Percentiles rank a stretch among this genome's conserved stretches.
Conservation (phyloP, 92 coral and sea anemone genomes). For the Phenganax marumi region DNA sequence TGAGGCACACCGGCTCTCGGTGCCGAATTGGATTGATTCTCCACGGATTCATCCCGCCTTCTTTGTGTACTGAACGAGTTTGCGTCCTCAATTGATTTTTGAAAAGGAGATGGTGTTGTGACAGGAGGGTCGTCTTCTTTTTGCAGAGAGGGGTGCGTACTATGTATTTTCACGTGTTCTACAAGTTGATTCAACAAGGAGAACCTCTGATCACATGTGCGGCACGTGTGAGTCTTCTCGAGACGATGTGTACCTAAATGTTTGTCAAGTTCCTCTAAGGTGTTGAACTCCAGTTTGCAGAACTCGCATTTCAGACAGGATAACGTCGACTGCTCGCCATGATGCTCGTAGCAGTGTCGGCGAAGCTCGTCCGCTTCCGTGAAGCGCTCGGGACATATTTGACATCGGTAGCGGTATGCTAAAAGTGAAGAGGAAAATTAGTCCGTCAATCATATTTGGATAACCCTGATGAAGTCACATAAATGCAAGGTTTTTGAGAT, state of each 20-base stretch:
- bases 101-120: no score
- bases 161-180: conserved; percentile 18
- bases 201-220: conserved; percentile 25
- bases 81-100: background rate
- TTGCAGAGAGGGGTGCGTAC: background rate
- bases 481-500: background rate
- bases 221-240: conserved; percentile 27
- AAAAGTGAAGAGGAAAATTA: background rate
- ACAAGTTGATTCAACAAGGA: conserved; percentile 29
- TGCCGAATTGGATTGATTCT: background rate
- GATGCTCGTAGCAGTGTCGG: conserved; percentile 45
- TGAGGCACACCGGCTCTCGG: background rate
- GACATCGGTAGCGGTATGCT: conserved; percentile 33
- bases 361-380: conserved; percentile 32
- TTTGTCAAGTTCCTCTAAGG: conserved; percentile 22
- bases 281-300: conserved; percentile 51
- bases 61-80: background rate
- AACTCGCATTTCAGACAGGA: conserved; percentile 69
- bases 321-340: conserved; percentile 41
- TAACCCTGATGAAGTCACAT: background rate
- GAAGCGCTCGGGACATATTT: conserved; percentile 36
- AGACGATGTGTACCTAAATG: conserved; percentile 32
- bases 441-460: background rate
- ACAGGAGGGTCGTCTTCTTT: background rate
- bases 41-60: background rate